phyloP scores from a whole-genome alignment of 2,888 invertebrate genomes.

The Seladonia tumulorum region DNA sequence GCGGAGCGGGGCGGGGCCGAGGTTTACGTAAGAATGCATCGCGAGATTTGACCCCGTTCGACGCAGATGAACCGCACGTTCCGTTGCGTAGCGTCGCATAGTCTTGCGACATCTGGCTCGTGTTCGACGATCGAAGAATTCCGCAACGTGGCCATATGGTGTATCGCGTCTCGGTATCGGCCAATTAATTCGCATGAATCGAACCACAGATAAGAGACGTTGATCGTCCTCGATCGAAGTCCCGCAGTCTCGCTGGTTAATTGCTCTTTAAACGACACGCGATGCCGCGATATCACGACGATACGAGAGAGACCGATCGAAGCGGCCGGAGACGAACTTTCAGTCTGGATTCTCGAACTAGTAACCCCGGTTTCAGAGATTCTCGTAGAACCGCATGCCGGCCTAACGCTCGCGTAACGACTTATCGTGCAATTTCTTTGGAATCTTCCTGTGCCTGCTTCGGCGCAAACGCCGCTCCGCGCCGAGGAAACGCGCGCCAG shows the following conservation, averaged over 20 bases:
- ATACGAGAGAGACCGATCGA: not conserved
- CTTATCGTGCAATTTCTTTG: conserved; percentile 58
- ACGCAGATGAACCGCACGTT: conserved; percentile 47
- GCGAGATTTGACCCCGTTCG: conserved; percentile 48
- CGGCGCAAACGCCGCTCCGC: conserved; percentile 10
- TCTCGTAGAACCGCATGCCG: conserved; percentile 37
- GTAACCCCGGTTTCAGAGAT: conserved; percentile 59
- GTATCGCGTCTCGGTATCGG: conserved; percentile 41
- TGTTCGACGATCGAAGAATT: conserved; percentile 41
- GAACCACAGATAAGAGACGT: conserved; percentile 52
- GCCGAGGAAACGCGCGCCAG: conserved; percentile 47
- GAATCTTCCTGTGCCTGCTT: conserved; percentile 56
- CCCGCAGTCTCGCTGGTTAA: conserved; percentile 60
- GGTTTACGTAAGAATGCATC: conserved; percentile 50
- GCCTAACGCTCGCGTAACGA: conserved; percentile 40
- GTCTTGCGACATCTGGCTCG: conserved; percentile 49
- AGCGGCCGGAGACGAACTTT: not conserved
- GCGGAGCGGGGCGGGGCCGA: not conserved
- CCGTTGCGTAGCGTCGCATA: not conserved
- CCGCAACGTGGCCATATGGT: conserved; percentile 23
- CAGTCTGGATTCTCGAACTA: conserved; percentile 40
- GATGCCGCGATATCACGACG: not conserved
- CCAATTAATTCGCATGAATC: conserved; percentile 62
- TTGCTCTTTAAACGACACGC: conserved; percentile 45
- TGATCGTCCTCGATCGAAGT: conserved; percentile 59